Conservation (phyloP, 2,888 invertebrate genomes). For the Dilophus febrilis region DNA sequence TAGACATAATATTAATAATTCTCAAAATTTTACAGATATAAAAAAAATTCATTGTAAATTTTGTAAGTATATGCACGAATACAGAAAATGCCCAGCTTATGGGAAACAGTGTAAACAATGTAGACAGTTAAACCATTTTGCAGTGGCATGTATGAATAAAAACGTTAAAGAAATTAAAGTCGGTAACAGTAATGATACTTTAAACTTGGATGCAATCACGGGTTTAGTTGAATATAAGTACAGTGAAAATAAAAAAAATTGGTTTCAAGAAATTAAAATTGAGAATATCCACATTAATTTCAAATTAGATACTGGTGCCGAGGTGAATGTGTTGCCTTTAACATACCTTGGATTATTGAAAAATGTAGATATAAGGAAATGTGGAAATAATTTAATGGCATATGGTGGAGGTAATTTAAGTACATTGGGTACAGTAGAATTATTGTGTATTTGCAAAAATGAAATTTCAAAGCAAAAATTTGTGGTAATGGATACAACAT, state of each 20-base stretch:
- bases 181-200: neutral
- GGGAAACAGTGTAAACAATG: slow-evolving; percentile 4
- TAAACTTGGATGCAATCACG: neutral
- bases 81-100: slow-evolving; percentile 3
- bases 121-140: slow-evolving; percentile 4
- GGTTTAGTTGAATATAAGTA: neutral
- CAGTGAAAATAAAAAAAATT: neutral
- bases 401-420: neutral
- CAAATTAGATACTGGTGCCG: slow-evolving; percentile 7
- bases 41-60: neutral
- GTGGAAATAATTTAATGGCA: neutral
- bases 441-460: neutral
- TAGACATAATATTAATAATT: neutral
- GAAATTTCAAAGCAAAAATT: neutral
- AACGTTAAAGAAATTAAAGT: neutral
- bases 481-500: neutral
- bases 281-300: slow-evolving; percentile 1
- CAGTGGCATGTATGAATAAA: neutral
- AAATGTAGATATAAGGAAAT: neutral
- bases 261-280: slow-evolving; percentile 3
- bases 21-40: neutral
- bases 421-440: neutral
- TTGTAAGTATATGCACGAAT: neutral
- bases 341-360: neutral
- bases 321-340: slow-evolving; percentile 5